phyloP scores from a whole-genome alignment of 2,797 vertebrate species.

The Tokudaia muenninki region DNA sequence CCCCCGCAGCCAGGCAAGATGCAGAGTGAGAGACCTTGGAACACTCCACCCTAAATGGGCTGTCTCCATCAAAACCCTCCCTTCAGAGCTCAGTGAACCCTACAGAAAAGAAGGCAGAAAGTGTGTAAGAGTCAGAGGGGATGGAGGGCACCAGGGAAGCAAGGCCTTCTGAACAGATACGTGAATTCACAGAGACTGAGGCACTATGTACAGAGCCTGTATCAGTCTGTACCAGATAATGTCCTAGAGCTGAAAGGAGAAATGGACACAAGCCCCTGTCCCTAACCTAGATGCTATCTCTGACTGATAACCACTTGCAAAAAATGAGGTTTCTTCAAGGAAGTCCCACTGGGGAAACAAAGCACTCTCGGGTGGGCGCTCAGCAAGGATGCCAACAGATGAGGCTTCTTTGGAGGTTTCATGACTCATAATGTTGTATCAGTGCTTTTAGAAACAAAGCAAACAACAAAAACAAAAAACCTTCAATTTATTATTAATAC shows the following conservation, averaged over 20 bases:
- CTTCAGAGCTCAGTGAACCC: not conserved
- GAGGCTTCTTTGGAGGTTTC: not conserved
- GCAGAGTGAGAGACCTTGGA: not conserved
- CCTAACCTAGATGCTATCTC: not conserved
- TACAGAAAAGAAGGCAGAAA: not conserved
- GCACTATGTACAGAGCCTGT: fast-evolving
- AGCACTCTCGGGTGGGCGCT: not conserved
- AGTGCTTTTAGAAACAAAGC: not conserved
- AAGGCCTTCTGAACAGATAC: not conserved
- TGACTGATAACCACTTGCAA: not conserved
- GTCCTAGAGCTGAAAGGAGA: not conserved
- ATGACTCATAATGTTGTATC: not conserved
- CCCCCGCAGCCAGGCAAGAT: not conserved
- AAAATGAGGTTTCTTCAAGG: not conserved
- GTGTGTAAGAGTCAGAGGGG: not conserved
- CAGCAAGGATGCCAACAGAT: not conserved
- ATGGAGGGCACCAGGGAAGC: not conserved
- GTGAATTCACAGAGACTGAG: too few species aligned
- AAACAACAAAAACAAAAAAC: too few species aligned
- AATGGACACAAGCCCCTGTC: not conserved
- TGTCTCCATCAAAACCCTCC: not conserved
- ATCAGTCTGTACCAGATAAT: not conserved
- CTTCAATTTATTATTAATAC: not conserved
- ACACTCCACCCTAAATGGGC: not conserved
- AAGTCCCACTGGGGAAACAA: not conserved